These are phyloP conservation scores for Zaprionus capensis DNA, from an alignment of 1,140 invertebrate genomes.

Conservation along the genomic window DNA sequence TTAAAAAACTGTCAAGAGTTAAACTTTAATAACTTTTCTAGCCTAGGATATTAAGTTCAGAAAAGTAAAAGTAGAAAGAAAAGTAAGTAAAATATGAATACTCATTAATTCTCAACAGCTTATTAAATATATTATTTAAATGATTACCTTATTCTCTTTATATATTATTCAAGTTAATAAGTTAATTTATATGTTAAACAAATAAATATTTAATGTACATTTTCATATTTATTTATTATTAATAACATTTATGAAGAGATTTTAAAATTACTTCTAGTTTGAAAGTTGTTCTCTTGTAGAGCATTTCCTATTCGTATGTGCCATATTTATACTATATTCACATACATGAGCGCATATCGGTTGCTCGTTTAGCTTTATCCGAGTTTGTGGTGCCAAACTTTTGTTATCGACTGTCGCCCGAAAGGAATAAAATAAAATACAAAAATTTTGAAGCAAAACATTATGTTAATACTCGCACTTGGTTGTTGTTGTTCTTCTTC, in stretches of 20 bases:
- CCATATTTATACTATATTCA: neutral
- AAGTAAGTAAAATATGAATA: too few relatives aligned
- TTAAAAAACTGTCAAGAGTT: too few relatives aligned
- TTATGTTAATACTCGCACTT: constrained; percentile 71
- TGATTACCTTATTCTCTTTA: too few relatives aligned
- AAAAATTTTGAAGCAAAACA: constrained; percentile 60
- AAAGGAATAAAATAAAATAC: constrained; percentile 30
- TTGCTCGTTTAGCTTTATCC: constrained; percentile 47
- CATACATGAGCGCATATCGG: constrained; percentile 1
- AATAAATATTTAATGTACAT: neutral
- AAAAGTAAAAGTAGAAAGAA: too few relatives aligned
- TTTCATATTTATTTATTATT: neutral
- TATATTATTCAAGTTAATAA: too few relatives aligned
- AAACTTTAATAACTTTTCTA: too few relatives aligned
- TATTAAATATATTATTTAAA: too few relatives aligned
- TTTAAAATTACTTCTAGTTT: neutral
- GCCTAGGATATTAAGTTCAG: too few relatives aligned
- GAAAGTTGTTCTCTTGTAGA: neutral
- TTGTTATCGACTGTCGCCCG: constrained; percentile 67
- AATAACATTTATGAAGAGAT: neutral
- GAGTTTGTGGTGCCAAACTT: constrained; percentile 65
- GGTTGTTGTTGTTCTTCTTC: neutral
- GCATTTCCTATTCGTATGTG: neutral
- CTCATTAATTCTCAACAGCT: too few relatives aligned
- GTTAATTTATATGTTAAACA: neutral